Evolutionary conservation across 2,797 vertebrate species (phyloP).

Genomic region (Poecilia gillii): DNA sequence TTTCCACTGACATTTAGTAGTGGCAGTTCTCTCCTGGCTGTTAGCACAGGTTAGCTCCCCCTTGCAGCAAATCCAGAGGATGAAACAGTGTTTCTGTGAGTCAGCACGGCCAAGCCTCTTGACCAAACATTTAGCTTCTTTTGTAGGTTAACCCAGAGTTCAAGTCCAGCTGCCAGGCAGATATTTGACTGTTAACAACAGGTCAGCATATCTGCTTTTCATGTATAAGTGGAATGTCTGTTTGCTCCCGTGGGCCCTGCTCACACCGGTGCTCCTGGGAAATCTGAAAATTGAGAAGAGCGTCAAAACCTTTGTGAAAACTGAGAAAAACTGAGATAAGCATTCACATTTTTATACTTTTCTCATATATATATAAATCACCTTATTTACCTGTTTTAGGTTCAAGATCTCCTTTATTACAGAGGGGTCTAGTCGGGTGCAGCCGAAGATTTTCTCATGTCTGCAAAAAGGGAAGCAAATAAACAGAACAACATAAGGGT

Average conservation of each 20-base stretch:
- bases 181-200: not conserved
- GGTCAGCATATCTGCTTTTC: not conserved
- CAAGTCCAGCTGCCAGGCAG: not conserved
- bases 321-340: not conserved
- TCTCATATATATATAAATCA: not conserved
- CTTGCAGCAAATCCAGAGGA: not conserved
- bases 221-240: not conserved
- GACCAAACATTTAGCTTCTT: not conserved
- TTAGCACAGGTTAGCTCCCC: not conserved
- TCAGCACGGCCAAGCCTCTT: conserved; percentile 1
- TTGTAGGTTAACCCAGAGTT: not conserved
- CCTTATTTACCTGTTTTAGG: not conserved
- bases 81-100: not conserved
- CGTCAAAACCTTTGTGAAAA: not conserved
- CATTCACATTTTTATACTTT: not conserved
- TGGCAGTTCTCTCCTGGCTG: not conserved
- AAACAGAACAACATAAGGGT: not conserved
- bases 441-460: not conserved
- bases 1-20: not conserved
- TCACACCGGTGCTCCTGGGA: accelerated
- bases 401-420: not conserved
- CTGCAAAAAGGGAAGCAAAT: not conserved
- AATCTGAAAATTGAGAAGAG: conserved; percentile 26
- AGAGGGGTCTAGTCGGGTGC: not conserved
- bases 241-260: conserved; percentile 5